Percentiles rank a stretch among this genome's conserved stretches.
Evolutionary conservation across 2,113 vertebrate genomes (phyloP).

Genomic region (Xiphophorus hellerii): DNA sequence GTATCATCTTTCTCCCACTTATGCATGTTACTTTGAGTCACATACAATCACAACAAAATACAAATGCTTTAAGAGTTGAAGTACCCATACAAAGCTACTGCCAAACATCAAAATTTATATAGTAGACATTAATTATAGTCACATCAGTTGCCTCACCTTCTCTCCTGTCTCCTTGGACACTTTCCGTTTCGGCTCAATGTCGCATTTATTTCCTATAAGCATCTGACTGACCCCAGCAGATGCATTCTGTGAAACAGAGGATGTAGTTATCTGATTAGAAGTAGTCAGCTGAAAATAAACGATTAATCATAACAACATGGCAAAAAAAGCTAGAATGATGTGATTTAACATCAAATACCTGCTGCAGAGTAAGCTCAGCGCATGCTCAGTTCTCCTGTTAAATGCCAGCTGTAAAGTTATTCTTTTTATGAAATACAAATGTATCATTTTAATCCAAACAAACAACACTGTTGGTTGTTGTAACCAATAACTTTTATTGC

Average conservation of each 20-base stretch:
- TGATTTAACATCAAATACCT: background rate
- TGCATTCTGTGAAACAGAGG: constrained; percentile 83
- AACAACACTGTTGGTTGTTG: background rate
- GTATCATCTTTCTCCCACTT: background rate
- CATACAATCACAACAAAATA: too few species aligned
- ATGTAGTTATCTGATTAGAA: constrained; percentile 19
- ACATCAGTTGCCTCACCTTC: constrained; percentile 79
- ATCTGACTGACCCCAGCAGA: constrained; percentile 89
- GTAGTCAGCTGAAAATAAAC: background rate
- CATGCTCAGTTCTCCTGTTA: background rate
- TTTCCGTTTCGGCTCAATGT: constrained; percentile 90
- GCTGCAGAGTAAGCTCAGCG: background rate
- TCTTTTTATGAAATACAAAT: background rate
- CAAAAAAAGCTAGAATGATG: background rate
- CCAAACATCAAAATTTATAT: background rate
- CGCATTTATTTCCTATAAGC: constrained; percentile 93
- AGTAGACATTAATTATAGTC: background rate
- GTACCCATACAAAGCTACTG: background rate
- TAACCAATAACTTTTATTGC: background rate
- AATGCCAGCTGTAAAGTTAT: background rate
- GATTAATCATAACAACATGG: background rate
- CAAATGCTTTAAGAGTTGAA: background rate
- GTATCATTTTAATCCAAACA: background rate
- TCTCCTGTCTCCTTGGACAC: constrained; percentile 87
- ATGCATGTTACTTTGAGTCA: background rate